Evolutionary conservation across 1,140 invertebrate genomes (phyloP).

Genomic region (Orius laevigatus): DNA sequence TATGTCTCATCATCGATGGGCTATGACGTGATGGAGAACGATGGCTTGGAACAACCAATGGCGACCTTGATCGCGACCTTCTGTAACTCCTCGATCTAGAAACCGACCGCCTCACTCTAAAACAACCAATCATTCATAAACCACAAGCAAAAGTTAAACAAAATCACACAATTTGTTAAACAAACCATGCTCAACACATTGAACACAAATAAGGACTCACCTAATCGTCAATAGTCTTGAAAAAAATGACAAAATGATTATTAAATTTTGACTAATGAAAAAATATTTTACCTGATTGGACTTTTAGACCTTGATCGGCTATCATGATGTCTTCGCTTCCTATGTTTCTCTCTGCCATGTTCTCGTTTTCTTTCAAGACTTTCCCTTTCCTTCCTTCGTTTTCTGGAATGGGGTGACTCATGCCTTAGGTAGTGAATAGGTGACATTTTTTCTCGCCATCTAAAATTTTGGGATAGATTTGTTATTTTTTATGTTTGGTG

Average conservation of each 20-base stretch:
- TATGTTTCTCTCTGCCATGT: conserved; percentile 13
- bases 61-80: conserved; percentile 9
- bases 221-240: not conserved
- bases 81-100: conserved; percentile 6
- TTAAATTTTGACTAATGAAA: not conserved
- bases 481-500: too few species aligned
- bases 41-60: conserved; percentile 1
- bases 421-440: conserved; percentile 4
- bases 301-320: conserved; percentile 10
- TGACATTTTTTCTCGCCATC: conserved; percentile 2
- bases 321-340: conserved; percentile 12
- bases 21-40: conserved; percentile 15
- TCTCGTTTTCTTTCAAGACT: conserved; percentile 1
- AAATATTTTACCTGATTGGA: conserved; percentile 13
- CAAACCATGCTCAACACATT: too few species aligned
- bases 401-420: conserved; percentile 13
- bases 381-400: conserved; percentile 8
- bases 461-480: too few species aligned
- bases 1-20: conserved; percentile 25
- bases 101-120: conserved; percentile 14
- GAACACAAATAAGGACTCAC: too few species aligned
- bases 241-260: not conserved
- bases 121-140: not conserved
- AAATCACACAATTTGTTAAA: too few species aligned
- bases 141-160: too few species aligned